Base-by-base conservation (phyloP, 2,113 vertebrate species). In the Tachysurus vachellii region DNA sequence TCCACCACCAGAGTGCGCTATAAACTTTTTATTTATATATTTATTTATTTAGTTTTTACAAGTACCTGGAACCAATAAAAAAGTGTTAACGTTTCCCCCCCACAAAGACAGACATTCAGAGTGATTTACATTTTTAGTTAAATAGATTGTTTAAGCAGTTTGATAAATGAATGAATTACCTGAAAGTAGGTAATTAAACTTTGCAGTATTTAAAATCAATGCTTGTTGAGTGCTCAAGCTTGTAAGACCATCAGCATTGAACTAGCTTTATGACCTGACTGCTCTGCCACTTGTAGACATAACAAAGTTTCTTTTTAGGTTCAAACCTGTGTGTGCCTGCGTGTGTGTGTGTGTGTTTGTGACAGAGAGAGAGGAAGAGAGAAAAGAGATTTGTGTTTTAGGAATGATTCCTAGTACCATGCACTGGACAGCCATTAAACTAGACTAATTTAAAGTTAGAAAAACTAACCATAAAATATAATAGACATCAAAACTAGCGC, bases 1-100 rank as follows among this genome's bases (percentile, higher is more conserved):
- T 75, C 80, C 88, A 86, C 80, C 88, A 86, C 70, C 23, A 86
- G 88, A 57, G 61, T 71, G 84, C 28, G 50, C 36, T 26, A 64
- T 66, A 36, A 36, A 36, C 16, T 53, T 86, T 71, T 44, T 19
- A 56, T 31, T 50, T 82, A 76, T 47, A 13, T 16, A 3, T 53
- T 76, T 75, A 64, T 66, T 23, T 53, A 88, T 71, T 44, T 19
- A 56, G 31, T 53, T 76, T 75, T 42, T 75, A 75, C 70, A 44
- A 44, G 28, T 16, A 31, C 28, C 16, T 17, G 0, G 36, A 71
- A 36, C 36, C 17, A 50, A 50, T 50, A 50, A 3, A 50, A 50
- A 66, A 66, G n/a, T 12, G 26, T 2, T 11, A 21, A 4, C 1
- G 0, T 21, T 59, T 21, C 36, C 36, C 36, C 36, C 5, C 14